Evolutionary conservation across 2,888 invertebrate species (phyloP).

Genomic region (Allygus modestus): DNA sequence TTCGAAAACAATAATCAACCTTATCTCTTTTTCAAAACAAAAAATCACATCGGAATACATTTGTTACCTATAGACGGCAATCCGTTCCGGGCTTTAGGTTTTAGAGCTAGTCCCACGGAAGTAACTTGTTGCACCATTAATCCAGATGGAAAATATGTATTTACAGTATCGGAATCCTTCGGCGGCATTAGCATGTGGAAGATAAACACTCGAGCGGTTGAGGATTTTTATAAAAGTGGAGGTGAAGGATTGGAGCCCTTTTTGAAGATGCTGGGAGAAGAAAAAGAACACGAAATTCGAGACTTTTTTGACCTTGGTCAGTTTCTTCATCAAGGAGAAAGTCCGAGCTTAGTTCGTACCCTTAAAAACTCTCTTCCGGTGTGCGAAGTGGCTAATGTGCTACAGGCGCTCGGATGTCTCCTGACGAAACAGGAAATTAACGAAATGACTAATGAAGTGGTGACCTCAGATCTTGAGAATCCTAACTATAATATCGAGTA

Average conservation of each 20-base stretch:
- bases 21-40: slow-evolving; percentile 4
- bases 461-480: neutral
- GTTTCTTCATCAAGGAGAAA: slow-evolving; percentile 10
- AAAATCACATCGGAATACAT: neutral
- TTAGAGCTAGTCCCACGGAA: neutral
- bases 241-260: slow-evolving; percentile 4
- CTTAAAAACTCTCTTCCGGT: neutral
- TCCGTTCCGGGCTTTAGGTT: slow-evolving; percentile 16
- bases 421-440: neutral
- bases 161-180: neutral
- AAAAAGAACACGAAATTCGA: slow-evolving; percentile 19
- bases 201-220: neutral
- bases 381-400: neutral
- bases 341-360: neutral
- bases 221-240: slow-evolving; percentile 5
- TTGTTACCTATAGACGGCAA: neutral
- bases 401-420: neutral
- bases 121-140: neutral
- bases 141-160: slow-evolving; percentile 7
- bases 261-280: slow-evolving; percentile 2
- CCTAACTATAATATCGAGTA: neutral
- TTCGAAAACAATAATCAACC: neutral
- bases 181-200: slow-evolving; percentile 14
- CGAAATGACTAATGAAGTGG: neutral
- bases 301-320: slow-evolving; percentile 9